Evolutionary conservation across 2,888 invertebrate species (phyloP), one percentile per base, ranked within the genome.

Genomic region (Pelosia muscerda): DNA sequence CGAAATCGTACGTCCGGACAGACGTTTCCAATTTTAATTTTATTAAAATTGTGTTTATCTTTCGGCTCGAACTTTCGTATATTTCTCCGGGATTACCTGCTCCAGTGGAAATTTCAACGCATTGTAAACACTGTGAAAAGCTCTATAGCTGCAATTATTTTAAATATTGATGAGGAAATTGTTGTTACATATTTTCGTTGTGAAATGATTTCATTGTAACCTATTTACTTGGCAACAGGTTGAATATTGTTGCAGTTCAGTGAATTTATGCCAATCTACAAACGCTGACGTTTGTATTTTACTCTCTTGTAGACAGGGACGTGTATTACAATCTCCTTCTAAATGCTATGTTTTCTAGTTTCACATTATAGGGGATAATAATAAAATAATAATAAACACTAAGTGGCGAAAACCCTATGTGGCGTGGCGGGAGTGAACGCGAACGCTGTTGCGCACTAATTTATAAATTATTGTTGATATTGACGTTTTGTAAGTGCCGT

Each of bases 11-110:
- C 62, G 25, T 34, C 4, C 49, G 23, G n/a, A 63, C 65, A 62
- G 63, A 55, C 63, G 28, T 63, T 64, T 66, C 38, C 71, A 71
- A 66, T 73, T 73, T 71, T 65, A 69, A 69, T 60, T 72, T 71
- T 69, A 73, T 72, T 69, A 69, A 74, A 74, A 67, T 58, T 25
- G 28, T 74, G 71, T 73, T 71, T 71, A 71, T 66, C 66, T 68
- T 71, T 60, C 62, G 42, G 28, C 28, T 63, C 65, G 25, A 25
- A 19, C 63, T 68, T 59, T 66, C 65, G 56, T 60, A 55, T 61
- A 70, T 68, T 71, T 65, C 62, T 28, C 38, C 6, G 23, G 59
- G 66, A 76, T 68, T 65, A 65, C 66, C 42, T n/a, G 73, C 57
- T 66, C 22, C 67, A 26, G 49, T 59, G 63, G 58, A 64, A 63